Conservation (phyloP, 2,888 invertebrate species). For the Trilocha varians region DNA sequence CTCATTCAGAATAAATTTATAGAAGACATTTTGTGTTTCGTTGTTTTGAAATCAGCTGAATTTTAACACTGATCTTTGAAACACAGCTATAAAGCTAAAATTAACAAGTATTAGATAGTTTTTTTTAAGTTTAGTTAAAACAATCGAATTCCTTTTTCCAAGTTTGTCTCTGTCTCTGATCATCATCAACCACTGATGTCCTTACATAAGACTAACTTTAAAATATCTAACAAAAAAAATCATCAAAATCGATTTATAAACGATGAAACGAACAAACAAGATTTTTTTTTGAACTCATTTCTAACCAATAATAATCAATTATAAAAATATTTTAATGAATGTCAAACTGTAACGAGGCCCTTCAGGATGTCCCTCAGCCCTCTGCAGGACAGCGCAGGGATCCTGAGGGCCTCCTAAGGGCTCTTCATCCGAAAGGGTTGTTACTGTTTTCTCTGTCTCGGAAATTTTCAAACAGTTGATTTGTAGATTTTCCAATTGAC, state of each 20-base stretch:
- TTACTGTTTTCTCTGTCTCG: conserved; percentile 39
- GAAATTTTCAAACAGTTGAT: conserved; percentile 59
- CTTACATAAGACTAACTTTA: too few species aligned
- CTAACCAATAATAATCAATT: too few species aligned
- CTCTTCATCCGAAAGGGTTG: conserved; percentile 54
- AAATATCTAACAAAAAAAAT: too few species aligned
- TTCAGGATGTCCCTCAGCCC: conserved; percentile 18
- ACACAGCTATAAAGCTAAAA: too few species aligned
- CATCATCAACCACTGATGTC: too few species aligned
- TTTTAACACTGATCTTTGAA: background rate
- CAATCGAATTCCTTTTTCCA: too few species aligned
- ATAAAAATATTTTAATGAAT: conserved; percentile 23
- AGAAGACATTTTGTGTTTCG: background rate
- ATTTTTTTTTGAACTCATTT: too few species aligned
- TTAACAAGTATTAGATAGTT: too few species aligned
- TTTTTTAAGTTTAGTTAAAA: too few species aligned
- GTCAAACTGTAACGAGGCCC: conserved; percentile 23
- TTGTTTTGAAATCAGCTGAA: background rate
- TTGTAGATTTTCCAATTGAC: conserved; percentile 62
- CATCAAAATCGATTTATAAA: too few species aligned
- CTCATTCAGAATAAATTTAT: background rate
- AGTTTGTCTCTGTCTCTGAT: too few species aligned
- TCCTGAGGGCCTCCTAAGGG: conserved; percentile 25
- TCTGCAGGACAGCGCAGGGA: conserved; percentile 13
- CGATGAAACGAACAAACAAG: too few species aligned